Evolutionary conservation across 64 coral and sea anemone species (phyloP), one percentile per base, ranked within the genome.

Genomic region (Catalaphyllia jardinei): DNA sequence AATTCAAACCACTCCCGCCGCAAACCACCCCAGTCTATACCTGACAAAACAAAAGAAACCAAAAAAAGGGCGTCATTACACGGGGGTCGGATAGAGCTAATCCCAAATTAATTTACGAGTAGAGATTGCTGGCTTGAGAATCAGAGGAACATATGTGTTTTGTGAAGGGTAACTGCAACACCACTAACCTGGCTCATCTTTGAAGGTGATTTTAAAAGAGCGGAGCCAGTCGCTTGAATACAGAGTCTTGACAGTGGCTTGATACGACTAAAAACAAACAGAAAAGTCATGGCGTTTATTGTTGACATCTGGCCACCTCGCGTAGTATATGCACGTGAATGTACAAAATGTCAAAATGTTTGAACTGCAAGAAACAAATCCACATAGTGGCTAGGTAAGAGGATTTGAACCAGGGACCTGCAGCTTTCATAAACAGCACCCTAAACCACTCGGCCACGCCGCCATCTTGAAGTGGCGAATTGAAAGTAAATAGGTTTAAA

Each of bases 21-120:
- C 61, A 94, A 57, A 12, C 95, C 92, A 4, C 92, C 92, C 89
- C 92, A 95, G 71, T 99, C 93, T 60, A 93, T 72, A 27, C 93
- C 97, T 95, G 54, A 10, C 73, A 49, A 74, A 73, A 29, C 24
- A 80, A 9, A 57, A 22, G 35, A 25, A 0, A 87, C 22, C 14
- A 77, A 39, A 15, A 33, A 74, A 0, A 24, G 4, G 4, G 15
- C 9, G 78, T 52, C 4, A 79, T 62, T 46, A 46, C 3, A 46
- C 42, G 6, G 42, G 42, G 42, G 42, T 46, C 42, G 42, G 42
- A 46, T 46, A 5, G 42, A 8, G 6, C 42, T 46, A 46, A 8
- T 46, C 42, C 3, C 42, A 46, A 46, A 46, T 69, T 69, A 69
- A 27, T 24, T 69, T 69, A 25, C 10, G 3, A 1, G 15, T 57